A percentile compares a stretch with the other conserved stretches of the same genome.
phyloP scores from a whole-genome alignment of 2,888 invertebrate species.

The Drosophila affinis region DNA sequence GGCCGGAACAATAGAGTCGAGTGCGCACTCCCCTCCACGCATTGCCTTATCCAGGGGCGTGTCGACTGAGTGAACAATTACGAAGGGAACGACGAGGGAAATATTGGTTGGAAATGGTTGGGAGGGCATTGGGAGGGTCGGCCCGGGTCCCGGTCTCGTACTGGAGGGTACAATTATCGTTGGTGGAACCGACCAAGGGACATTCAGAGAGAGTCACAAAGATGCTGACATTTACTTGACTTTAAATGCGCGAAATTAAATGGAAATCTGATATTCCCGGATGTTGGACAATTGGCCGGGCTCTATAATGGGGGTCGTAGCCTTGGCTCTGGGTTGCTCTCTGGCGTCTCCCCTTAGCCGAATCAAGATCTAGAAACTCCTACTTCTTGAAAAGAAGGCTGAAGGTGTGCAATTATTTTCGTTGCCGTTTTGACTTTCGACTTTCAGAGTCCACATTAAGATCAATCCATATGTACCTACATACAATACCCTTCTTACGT shows the following conservation, averaged over 20 bases:
- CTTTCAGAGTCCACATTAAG: conserved; percentile 14
- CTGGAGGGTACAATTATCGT: conserved; percentile 12
- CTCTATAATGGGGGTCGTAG: conserved; percentile 58
- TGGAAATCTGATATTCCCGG: conserved; percentile 71
- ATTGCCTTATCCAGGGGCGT: conserved; percentile 54
- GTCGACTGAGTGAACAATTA: conserved; percentile 71
- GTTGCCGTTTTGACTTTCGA: conserved; percentile 67
- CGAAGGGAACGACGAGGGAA: conserved; percentile 33
- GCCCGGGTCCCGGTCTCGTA: not conserved
- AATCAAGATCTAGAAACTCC: conserved; percentile 46
- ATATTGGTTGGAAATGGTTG: conserved; percentile 14
- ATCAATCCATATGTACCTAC: not conserved
- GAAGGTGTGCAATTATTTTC: conserved; percentile 72
- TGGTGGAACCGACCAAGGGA: conserved; percentile 31
- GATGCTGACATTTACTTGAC: conserved; percentile 73
- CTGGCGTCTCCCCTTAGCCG: conserved; percentile 5
- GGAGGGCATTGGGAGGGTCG: conserved; percentile 23
- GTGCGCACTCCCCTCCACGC: conserved; percentile 28
- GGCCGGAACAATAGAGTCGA: conserved; percentile 55
- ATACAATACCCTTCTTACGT: not conserved
- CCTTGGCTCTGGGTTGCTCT: not conserved
- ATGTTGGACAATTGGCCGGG: conserved; percentile 73
- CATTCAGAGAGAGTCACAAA: conserved; percentile 26
- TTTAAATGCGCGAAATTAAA: conserved; percentile 47
- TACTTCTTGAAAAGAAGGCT: conserved; percentile 41